Percentiles rank a stretch among this genome's conserved stretches.
Conservation (phyloP, 2,888 invertebrate genomes). For the Heterodera filipjevi region DNA sequence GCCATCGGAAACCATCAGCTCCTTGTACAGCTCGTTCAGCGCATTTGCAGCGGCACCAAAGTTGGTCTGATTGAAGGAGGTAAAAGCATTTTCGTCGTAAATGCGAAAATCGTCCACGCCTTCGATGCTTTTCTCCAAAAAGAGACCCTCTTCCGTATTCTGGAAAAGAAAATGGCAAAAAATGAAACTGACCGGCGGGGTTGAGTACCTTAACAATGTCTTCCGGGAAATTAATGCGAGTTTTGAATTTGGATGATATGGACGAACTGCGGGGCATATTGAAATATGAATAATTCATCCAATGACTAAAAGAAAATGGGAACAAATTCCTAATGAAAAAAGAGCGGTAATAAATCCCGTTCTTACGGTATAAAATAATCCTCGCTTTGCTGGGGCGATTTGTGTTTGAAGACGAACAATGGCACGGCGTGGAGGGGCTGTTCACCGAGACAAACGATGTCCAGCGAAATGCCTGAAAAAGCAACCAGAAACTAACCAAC, state of each 20-base stretch:
- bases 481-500: neutral
- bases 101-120: constrained; percentile 37
- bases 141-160: constrained; percentile 36
- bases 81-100: constrained; percentile 38
- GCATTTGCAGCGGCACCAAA: constrained; percentile 33
- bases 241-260: constrained; percentile 52
- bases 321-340: neutral
- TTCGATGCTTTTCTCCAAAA: constrained; percentile 35
- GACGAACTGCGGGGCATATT: constrained; percentile 43
- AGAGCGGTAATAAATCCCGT: neutral
- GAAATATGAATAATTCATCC: constrained; percentile 65
- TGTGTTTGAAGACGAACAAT: constrained; percentile 73
- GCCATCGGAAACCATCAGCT: constrained; percentile 31
- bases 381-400: constrained; percentile 35
- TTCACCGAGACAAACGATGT: constrained; percentile 79
- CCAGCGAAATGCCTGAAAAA: constrained; percentile 67
- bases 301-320: constrained; percentile 44
- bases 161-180: constrained; percentile 4
- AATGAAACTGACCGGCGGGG: too few relatives aligned
- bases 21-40: constrained; percentile 38
- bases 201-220: constrained; percentile 7
- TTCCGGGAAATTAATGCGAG: constrained; percentile 58
- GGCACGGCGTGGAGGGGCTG: constrained; percentile 98
- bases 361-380: constrained; percentile 63
- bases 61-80: constrained; percentile 33